phyloP scores from a whole-genome alignment of 2,797 vertebrate genomes.

The Tokudaia tokunoshimensis region DNA sequence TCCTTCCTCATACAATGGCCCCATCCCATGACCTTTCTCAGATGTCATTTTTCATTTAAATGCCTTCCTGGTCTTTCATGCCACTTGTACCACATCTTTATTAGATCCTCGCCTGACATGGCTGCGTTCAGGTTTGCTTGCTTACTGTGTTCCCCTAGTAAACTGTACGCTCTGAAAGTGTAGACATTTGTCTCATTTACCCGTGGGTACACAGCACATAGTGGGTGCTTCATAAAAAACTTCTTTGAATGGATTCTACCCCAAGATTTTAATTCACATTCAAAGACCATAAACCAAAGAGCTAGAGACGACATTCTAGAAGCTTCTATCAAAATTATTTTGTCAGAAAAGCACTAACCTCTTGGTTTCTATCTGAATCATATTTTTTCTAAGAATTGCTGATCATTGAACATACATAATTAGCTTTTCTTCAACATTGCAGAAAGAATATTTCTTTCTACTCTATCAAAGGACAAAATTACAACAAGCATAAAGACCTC shows the following conservation, averaged over 20 bases:
- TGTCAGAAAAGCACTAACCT: not conserved
- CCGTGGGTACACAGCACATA: not conserved
- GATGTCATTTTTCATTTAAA: slow-evolving; percentile 23
- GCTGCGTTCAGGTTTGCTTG: not conserved
- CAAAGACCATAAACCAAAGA: slow-evolving; percentile 34
- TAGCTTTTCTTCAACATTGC: not conserved
- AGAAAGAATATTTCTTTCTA: not conserved
- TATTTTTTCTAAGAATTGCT: not conserved
- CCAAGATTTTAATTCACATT: not conserved
- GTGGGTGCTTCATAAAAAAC: not conserved
- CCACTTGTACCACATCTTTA: not conserved
- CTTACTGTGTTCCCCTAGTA: not conserved
- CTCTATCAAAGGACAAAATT: not conserved
- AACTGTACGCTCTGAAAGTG: not conserved
- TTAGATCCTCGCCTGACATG: not conserved
- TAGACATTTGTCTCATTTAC: not conserved
- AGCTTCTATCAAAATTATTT: slow-evolving; percentile 16
- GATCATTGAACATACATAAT: not conserved
- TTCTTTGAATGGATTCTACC: not conserved
- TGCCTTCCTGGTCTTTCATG: slow-evolving; percentile 10
- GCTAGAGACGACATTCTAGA: not conserved
- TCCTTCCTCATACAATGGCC: too few species aligned
- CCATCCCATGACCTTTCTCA: not conserved
- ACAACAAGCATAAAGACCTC: not conserved
- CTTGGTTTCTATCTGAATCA: not conserved